Base-by-base conservation (phyloP, 1,140 invertebrate genomes). In the Brachionus koreanus region DNA sequence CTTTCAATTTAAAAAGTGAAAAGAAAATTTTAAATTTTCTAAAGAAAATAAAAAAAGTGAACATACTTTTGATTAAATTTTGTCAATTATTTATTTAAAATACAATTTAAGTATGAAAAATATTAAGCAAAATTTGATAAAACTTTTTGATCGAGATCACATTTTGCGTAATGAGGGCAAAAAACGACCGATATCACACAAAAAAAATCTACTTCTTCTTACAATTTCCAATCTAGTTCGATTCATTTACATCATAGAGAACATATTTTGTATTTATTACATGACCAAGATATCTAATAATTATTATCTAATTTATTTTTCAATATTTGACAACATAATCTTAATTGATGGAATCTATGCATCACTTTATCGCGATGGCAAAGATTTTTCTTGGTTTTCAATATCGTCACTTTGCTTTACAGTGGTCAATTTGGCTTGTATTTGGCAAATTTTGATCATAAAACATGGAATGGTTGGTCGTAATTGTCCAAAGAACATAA, bases 361-460 rank as follows among this genome's bases (percentile, higher is more conserved):
- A 13, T 69, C 65, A 37, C 16, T 69, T 12, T 35, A n/a, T n/a
- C 65, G 65, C 9, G 65, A 69, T 69, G 65, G 65, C 6, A 69
- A 69, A 42, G 65, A 69, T 5, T 69, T 69, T 69, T 69, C 65
- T 16, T 69, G 65, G 65, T 69, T 69, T 9, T 69, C 65, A 37
- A 39, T 69, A 39, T 69, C 65, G n/a, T 69, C 65, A 37, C 13
- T 37, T 69, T 42, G 65, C 37, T 69, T 69, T 39, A 37, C 65
- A 69, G 37, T 39, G 33, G 65, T 69, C n/a, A 69, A 37, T 37
- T 39, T 69, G 35, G 65, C 35, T 0, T 37, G 16, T 16, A 69
- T 69, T 6, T 69, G 65, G 65, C 33, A 69, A 39, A 39, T 69
- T 69, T 42, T 69, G 35, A 37, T 39, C 42, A 16, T 69, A n/a